Evolutionary conservation across 1,140 invertebrate genomes (phyloP), one percentile per base, ranked within the genome.

Genomic region (Ylistrum balloti): DNA sequence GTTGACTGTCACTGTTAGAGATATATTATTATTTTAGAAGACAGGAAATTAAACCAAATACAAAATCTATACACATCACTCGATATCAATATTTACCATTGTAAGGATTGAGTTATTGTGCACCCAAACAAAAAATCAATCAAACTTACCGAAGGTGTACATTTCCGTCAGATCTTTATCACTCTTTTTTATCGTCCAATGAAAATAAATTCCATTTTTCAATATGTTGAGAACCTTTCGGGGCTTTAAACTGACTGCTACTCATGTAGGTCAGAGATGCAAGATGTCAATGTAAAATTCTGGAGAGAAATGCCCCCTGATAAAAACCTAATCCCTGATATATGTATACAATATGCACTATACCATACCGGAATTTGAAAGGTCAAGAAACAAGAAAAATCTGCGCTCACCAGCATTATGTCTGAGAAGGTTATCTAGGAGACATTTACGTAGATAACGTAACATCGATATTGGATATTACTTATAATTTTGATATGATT

Each of bases 401-500:
- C 56, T 74, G 22, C 28, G 22, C n/a, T 7, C n/a, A 74, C 56
- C n/a, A 5, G 17, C 56, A 74, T 45, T 45, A 74, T 28, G 56
- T 74, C 56, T 74, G 41, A 17, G 41, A 9, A 9, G 20, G 41
- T 45, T 45, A 74, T 74, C 56, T 28, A 74, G 56, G n/a, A 7
- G 22, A 74, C 56, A n/a, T 74, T n/a, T 5, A n/a, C n/a, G 17
- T 0, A 28, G 56, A 74, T 74, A 74, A 45, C 28, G 56, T 74
- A 74, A 74, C 22, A 74, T n/a, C 22, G 56, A 74, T 74, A 74
- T 74, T 74, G 56, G 56, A 74, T 74, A 74, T 74, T 74, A 74
- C 56, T 74, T 74, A 74, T 74, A 74, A 74, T 74, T 74, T 74
- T 28, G 56, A 74, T 74, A 74, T n/a, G 1, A 74, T 74, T 74